Conservation (phyloP, 2,888 invertebrate species). For the Pseudococcus longispinus region DNA sequence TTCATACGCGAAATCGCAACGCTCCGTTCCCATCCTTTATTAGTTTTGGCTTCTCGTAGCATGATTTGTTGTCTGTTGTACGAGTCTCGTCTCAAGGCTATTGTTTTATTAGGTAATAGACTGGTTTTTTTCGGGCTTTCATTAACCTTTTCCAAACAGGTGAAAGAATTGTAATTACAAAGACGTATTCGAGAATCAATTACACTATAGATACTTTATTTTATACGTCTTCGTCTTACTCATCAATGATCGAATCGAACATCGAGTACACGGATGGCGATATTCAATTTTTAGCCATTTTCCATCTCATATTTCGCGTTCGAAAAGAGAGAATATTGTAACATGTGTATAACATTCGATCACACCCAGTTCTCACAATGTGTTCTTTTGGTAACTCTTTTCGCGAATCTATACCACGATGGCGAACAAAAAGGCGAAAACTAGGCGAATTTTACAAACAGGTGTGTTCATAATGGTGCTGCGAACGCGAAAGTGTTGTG, state of each 20-base stretch:
- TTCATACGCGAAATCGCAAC: background rate
- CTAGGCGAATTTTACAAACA: conserved; percentile 46
- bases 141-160: conserved; percentile 48
- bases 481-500: conserved; percentile 26
- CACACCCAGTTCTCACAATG: background rate
- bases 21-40: background rate
- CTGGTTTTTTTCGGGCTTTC: conserved; percentile 52
- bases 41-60: conserved; percentile 36
- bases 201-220: background rate
- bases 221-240: background rate
- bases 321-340: too few species aligned
- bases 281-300: background rate
- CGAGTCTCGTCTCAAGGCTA: conserved; percentile 55
- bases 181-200: background rate
- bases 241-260: background rate
- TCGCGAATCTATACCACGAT: background rate
- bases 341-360: background rate
- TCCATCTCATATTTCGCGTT: background rate
- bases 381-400: background rate
- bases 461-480: conserved; percentile 44
- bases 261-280: background rate
- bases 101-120: conserved; percentile 55
- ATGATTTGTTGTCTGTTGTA: conserved; percentile 51
- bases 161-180: conserved; percentile 47
- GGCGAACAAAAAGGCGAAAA: background rate